These are phyloP conservation scores for Phaethornis superciliosus DNA, from an alignment of 2,113 vertebrate genomes.

Conservation along the genomic window DNA sequence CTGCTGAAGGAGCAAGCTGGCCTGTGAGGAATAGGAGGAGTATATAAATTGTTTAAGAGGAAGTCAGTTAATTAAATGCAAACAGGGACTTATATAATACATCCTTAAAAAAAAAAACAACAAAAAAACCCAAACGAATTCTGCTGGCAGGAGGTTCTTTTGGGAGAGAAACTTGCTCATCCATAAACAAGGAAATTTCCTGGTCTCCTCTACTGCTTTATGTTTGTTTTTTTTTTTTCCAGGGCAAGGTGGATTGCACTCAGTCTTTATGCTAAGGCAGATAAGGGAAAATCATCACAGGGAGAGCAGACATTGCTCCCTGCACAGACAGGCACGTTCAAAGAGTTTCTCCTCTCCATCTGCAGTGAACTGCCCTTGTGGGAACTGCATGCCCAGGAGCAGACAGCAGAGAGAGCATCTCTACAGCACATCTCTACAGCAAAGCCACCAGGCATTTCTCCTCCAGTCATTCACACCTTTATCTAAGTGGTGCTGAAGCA, in stretches of 20 bases:
- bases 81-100: constrained; percentile 65
- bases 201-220: constrained; percentile 36
- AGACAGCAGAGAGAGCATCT: constrained; percentile 8
- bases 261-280: not conserved
- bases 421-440: not conserved
- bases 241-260: constrained; percentile 23
- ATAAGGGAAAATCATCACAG: not conserved
- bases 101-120: not conserved
- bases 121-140: too few species aligned
- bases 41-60: constrained; percentile 54
- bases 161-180: constrained; percentile 65
- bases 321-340: rapidly evolving
- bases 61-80: constrained; percentile 41
- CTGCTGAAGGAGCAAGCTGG: not conserved
- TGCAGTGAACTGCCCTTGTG: not conserved
- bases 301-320: not conserved
- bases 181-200: constrained; percentile 63
- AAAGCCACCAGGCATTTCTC: constrained; percentile 9
- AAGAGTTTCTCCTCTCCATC: not conserved
- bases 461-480: constrained; percentile 45
- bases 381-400: not conserved
- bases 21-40: not conserved
- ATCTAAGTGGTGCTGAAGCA: not conserved
- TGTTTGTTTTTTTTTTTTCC: not conserved
- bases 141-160: constrained; percentile 50